phyloP scores from a whole-genome alignment of 2,113 vertebrate genomes.

The Panurus biarmicus region DNA sequence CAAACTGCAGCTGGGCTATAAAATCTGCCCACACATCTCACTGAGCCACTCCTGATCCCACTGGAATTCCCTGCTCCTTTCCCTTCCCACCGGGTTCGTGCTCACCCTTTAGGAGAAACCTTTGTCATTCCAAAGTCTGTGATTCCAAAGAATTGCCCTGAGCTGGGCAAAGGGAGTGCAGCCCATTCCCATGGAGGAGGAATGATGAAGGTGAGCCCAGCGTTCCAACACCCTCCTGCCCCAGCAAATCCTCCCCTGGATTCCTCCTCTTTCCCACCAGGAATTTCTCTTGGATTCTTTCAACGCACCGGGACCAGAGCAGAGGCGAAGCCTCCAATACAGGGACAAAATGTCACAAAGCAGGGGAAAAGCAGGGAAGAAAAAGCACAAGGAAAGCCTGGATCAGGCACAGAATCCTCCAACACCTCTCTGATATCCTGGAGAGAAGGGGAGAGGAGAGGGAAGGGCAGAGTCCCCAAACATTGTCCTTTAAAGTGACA shows the following conservation, averaged over 20 bases:
- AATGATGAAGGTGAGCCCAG: not conserved
- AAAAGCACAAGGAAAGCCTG: not conserved
- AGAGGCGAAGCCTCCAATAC: not conserved
- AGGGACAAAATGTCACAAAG: not conserved
- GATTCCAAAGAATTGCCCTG: not conserved
- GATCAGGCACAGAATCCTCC: not conserved
- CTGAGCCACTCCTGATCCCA: not conserved
- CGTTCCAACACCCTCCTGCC: not conserved
- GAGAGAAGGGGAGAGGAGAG: not conserved
- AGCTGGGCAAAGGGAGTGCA: not conserved
- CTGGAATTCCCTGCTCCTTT: not conserved
- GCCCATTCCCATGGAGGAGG: not conserved
- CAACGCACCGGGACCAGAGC: accelerated
- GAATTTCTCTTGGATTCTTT: not conserved
- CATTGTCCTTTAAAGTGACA: not conserved
- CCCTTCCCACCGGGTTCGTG: not conserved
- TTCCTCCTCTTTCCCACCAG: not conserved
- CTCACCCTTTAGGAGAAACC: not conserved
- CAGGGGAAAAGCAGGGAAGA: not conserved
- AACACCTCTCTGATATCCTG: not conserved
- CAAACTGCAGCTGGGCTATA: not conserved
- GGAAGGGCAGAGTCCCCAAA: not conserved
- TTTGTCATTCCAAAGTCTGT: too few relatives aligned
- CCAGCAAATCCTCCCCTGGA: not conserved
- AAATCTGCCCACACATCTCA: not conserved